Evolutionary conservation across 2,797 vertebrate genomes (phyloP).

Genomic region (Eulemur coronatus): DNA sequence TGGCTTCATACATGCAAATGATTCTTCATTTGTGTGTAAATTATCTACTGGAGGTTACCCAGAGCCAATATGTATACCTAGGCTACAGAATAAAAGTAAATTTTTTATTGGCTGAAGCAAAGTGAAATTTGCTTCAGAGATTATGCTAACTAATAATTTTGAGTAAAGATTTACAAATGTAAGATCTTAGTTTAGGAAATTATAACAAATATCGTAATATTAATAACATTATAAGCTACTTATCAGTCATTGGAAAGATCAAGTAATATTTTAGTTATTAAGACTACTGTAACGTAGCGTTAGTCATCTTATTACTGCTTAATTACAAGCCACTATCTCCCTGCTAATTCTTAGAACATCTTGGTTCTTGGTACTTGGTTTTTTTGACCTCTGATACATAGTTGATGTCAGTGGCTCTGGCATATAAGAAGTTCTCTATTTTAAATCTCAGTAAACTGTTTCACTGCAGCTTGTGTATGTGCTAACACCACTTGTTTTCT

Average conservation of each 20-base stretch:
- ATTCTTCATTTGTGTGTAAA: background rate
- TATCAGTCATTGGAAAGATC: constrained; percentile 22
- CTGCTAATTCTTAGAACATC: constrained; percentile 36
- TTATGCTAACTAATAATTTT: constrained; percentile 23
- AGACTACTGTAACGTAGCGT: background rate
- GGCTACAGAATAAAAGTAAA: constrained; percentile 43
- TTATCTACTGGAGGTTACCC: background rate
- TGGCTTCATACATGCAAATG: background rate
- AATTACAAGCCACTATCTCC: constrained; percentile 12
- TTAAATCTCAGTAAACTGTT: constrained; percentile 8
- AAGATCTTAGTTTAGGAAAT: constrained; percentile 23
- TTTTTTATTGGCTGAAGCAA: constrained; percentile 12
- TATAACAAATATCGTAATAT: background rate
- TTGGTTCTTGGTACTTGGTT: background rate
- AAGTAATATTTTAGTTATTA: constrained; percentile 39
- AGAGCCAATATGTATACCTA: background rate
- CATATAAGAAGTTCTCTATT: background rate
- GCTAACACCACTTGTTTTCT: constrained; percentile 30
- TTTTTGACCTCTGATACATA: background rate
- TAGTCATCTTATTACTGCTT: background rate
- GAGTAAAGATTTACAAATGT: constrained; percentile 37
- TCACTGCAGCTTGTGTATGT: background rate
- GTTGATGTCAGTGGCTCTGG: background rate
- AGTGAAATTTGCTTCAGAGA: constrained; percentile 4
- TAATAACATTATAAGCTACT: background rate